Evolutionary conservation across 2,113 vertebrate genomes (phyloP).

Genomic region (Pontoporia blainvillei): DNA sequence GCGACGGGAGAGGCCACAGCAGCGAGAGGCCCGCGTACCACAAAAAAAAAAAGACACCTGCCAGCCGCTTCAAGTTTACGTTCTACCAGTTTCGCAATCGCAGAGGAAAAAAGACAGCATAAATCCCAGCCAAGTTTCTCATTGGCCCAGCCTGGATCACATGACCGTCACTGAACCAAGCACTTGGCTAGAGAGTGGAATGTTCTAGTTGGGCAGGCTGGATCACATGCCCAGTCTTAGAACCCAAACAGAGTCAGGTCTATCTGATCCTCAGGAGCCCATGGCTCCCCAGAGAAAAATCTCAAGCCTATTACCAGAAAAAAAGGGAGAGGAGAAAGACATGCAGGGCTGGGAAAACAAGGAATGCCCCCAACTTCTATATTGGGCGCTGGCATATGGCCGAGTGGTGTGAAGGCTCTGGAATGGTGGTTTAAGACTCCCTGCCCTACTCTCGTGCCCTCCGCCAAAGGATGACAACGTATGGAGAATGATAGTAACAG

Average conservation of each 20-base stretch:
- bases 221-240: neutral
- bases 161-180: neutral
- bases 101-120: neutral
- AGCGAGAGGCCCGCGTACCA: too few relatives aligned
- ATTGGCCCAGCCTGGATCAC: neutral
- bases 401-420: neutral
- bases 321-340: neutral
- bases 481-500: neutral
- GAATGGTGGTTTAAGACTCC: neutral
- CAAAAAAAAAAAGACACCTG: too few relatives aligned
- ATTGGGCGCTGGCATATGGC: neutral
- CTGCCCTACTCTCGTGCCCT: too few relatives aligned
- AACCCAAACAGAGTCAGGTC: neutral
- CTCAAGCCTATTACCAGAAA: neutral
- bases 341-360: neutral
- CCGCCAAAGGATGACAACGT: neutral
- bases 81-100: neutral
- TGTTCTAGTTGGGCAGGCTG: neutral
- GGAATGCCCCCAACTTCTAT: neutral
- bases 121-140: neutral
- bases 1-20: too few relatives aligned
- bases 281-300: neutral
- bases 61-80: neutral
- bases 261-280: neutral
- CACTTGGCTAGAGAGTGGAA: neutral